Conservation (phyloP, 23 tunicate species). For the Phallusia fumigata region DNA sequence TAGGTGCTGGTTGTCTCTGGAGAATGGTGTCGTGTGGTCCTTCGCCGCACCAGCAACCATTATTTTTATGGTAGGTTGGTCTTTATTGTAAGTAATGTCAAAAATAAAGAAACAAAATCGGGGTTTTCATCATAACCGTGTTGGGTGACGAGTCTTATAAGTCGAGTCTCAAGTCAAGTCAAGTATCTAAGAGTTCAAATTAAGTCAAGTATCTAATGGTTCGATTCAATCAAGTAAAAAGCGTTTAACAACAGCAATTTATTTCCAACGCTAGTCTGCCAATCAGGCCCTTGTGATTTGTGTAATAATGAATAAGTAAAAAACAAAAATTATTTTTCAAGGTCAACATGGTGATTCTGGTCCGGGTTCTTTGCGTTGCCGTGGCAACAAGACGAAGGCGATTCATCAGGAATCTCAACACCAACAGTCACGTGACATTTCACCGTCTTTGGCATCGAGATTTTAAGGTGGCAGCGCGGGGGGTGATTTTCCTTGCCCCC, state of each 20-base stretch:
- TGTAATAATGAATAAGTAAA: neutral
- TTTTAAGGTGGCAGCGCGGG: constrained; percentile 14
- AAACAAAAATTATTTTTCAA: neutral
- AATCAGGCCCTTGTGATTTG: no score
- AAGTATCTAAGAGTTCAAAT: no score
- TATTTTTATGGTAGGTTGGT: constrained; percentile 38
- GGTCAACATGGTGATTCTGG: constrained; percentile 36
- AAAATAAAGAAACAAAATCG: no score
- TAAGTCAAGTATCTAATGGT: no score
- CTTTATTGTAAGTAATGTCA: no score
- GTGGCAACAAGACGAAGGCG: constrained; percentile 26
- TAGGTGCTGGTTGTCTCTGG: constrained; percentile 49
- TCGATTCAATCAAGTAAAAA: no score
- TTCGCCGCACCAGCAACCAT: constrained; percentile 48
- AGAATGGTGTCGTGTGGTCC: constrained; percentile 48
- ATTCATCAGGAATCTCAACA: neutral
- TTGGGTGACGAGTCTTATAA: no score
- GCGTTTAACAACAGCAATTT: no score
- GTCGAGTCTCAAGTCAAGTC: no score
- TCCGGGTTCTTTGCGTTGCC: constrained; percentile 31
- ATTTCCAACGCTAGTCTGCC: no score
- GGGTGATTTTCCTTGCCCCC: constrained; percentile 36
- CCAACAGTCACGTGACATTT: neutral
- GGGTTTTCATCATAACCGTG: no score
- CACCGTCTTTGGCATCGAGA: neutral